Evolutionary conservation across 2,113 vertebrate species (phyloP).

Genomic region (Toxotes chatareus): DNA sequence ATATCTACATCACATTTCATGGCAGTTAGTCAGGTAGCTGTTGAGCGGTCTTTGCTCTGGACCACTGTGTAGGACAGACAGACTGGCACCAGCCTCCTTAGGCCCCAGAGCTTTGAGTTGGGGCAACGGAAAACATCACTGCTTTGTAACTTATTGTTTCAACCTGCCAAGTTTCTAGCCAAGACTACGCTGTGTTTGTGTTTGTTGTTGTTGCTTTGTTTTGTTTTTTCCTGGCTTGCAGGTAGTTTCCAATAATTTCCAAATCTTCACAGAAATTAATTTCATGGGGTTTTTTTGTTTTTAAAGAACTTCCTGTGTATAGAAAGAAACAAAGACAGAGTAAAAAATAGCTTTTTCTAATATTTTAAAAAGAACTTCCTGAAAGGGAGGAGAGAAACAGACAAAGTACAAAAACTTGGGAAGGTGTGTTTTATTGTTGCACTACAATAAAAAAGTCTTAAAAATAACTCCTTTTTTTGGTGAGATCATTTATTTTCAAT

Average conservation of each 20-base stretch:
- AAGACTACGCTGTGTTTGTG: background rate
- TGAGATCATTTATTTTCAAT: slow-evolving; percentile 63
- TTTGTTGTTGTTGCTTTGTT: background rate
- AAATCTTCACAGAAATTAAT: background rate
- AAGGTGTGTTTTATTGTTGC: slow-evolving; percentile 69
- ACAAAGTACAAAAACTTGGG: slow-evolving; percentile 1
- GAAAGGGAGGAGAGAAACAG: background rate
- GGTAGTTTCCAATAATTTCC: background rate
- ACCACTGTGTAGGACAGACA: background rate
- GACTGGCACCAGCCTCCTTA: background rate
- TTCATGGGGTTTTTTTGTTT: background rate
- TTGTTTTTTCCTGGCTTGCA: background rate
- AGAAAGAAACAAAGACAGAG: background rate
- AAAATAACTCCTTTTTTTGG: slow-evolving; percentile 49
- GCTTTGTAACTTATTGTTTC: background rate
- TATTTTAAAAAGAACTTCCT: slow-evolving; percentile 54
- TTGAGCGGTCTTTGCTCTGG: background rate
- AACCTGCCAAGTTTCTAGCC: slow-evolving; percentile 6
- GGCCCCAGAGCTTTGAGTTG: background rate
- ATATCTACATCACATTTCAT: background rate
- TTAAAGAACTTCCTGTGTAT: background rate
- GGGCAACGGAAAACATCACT: background rate
- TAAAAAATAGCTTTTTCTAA: background rate
- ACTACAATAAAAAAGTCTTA: slow-evolving; percentile 59
- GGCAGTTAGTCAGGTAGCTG: background rate